phyloP scores from a whole-genome alignment of 2,113 vertebrate genomes.

The Columba janthina region DNA sequence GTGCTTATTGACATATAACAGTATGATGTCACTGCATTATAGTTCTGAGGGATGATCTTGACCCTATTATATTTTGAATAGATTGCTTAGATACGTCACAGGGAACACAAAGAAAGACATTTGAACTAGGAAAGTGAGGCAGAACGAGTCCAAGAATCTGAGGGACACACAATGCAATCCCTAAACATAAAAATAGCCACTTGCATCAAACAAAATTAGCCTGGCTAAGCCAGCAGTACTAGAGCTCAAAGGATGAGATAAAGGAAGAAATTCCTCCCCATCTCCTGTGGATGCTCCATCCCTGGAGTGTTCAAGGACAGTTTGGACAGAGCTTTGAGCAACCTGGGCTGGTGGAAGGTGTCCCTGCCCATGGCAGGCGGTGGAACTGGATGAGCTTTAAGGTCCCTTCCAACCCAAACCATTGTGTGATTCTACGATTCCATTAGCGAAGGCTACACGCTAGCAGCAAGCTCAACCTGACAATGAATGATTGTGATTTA shows the following conservation, averaged over 20 bases:
- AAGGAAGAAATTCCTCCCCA: too few relatives aligned
- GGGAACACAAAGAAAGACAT: neutral
- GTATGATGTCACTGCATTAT: neutral
- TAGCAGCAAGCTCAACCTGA: neutral
- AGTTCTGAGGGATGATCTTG: neutral
- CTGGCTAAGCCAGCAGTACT: neutral
- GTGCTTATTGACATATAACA: neutral
- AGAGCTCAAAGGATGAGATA: neutral
- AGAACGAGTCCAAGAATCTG: neutral
- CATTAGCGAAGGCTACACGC: neutral
- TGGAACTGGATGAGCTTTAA: too few relatives aligned
- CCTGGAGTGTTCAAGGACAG: too few relatives aligned
- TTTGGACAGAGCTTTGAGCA: too few relatives aligned
- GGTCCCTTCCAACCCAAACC: too few relatives aligned
- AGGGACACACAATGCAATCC: neutral
- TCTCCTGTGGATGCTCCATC: too few relatives aligned
- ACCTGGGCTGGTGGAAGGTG: too few relatives aligned
- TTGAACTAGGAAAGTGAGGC: neutral
- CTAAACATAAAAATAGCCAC: neutral
- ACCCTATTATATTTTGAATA: neutral
- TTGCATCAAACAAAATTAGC: neutral
- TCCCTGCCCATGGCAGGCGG: too few relatives aligned
- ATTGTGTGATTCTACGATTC: neutral
- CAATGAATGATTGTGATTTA: rapidly evolving
- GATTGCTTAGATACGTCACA: neutral